Evolutionary conservation across 1,140 invertebrate species (phyloP), one percentile per base, ranked within the genome.

Genomic region (Maniola jurtina): DNA sequence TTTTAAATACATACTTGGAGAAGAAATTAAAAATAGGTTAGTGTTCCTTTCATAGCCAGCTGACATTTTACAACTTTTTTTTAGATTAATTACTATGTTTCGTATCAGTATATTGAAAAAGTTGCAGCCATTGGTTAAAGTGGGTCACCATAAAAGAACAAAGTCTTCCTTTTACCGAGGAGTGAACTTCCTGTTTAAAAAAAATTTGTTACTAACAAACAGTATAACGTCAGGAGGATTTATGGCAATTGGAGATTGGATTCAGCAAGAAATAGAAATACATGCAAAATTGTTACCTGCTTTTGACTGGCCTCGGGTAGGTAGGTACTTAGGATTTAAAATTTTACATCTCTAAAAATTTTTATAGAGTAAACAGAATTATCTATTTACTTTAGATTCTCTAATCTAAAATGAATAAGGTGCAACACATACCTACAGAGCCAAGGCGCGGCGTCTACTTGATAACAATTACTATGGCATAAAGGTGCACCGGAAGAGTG

Each of bases 141-240:
- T 35, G n/a, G 13, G 9, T 9, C 33, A 16, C 33, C 16, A 42
- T 8, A 34, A 4, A 36, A 48, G 73, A 71, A 73, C 71, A 48
- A 76, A 73, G 42, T 84, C 83, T 7, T 62, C 71, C 34, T 81
- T 81, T 70, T 66, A 76, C 35, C 65, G 84, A 40, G 79, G 86
- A 9, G 70, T 86, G 5, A 66, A 77, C 59, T 78, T 81, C 34
- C 76, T 92, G 58, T 93, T 94, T 81, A 93, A 94, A 48, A 94
- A 94, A 79, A 94, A 95, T 77, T 77, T 95, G 34, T 79, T 95
- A n/a, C 10, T 92, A 0, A 95, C 94, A 13, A 95, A 95, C 75
- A 93, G 93, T 14, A 78, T 94, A 2, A 93, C 92, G n/a, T 94
- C 93, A 40, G 94, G 94, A 0, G 66, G 93, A 3, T 92, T 95